phyloP scores from a whole-genome alignment of 30 jellyfish, hydroid and myxozoan genomes.

The Hydractinia echinata region DNA sequence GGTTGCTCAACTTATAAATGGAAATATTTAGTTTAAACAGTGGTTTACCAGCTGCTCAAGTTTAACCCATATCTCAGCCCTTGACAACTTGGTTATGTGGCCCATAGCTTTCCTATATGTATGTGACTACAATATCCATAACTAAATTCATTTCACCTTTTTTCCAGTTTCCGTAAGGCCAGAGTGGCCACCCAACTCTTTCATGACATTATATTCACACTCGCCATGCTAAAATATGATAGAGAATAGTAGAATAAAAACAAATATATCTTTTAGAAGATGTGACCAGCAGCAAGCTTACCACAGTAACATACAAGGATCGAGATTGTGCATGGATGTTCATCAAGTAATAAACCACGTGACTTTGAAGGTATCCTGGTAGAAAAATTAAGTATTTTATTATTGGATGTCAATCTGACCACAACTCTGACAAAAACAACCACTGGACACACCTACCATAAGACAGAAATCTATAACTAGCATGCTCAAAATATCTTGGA shows the following conservation, averaged over 20 bases:
- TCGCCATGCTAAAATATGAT: constrained; percentile 71
- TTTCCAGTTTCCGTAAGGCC: constrained; percentile 64
- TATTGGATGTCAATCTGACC: too few relatives aligned
- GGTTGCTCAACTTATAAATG: too few relatives aligned
- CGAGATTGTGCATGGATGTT: constrained; percentile 83
- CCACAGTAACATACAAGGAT: constrained; percentile 81
- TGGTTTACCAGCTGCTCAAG: too few relatives aligned
- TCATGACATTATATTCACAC: constrained; percentile 64
- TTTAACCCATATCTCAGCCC: too few relatives aligned
- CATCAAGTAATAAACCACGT: constrained; percentile 85
- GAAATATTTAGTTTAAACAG: too few relatives aligned
- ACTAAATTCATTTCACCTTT: constrained; percentile 1
- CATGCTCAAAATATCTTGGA: too few relatives aligned
- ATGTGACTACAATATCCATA: too few relatives aligned
- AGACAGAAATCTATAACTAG: too few relatives aligned
- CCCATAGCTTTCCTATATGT: too few relatives aligned
- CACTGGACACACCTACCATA: too few relatives aligned
- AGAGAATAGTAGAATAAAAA: not conserved
- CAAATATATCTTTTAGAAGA: not conserved
- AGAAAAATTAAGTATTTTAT: not conserved
- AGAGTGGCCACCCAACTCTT: constrained; percentile 85
- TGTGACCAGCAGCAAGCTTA: constrained; percentile 15
- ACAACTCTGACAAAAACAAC: too few relatives aligned
- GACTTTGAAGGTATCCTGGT: constrained; percentile 89
- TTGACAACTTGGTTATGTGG: too few relatives aligned